Base-by-base conservation (phyloP, 2,113 vertebrate species). In the Brachypodius melanocephalos region DNA sequence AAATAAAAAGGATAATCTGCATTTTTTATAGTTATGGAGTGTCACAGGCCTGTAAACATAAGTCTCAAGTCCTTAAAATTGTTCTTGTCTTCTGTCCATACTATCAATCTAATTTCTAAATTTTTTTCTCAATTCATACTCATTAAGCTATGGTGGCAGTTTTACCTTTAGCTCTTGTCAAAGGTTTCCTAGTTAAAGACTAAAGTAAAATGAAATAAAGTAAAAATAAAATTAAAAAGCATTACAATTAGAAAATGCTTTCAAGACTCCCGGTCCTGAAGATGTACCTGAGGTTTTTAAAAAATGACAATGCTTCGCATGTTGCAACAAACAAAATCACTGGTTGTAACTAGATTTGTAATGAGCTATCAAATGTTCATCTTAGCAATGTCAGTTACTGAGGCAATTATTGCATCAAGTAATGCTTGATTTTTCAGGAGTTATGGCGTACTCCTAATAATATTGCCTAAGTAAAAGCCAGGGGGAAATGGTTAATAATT, bases 11-110 rank as follows among this genome's bases (percentile, higher is more conserved):
- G 88, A 93, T 66, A 89, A 90, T 94, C 57, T 79, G 69, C 49
- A 82, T 12, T 89, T 94, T 93, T 92, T 74, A 61, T 14, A 80
- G 14, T 88, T 25, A 61, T 93, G 73, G 46, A 88, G 43, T 77
- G 85, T 93, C 71, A 86, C 6, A 85, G 24, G 24, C 36, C 13
- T 90, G 93, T 96, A 97, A 96, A 95, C 77, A 90, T 65, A 75
- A 91, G 67, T 76, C 65, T 94, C 88, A 38, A 67, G 59, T 84
- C 26, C 43, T 83, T 79, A 31, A 45, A 38, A 69, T 51, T 90
- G 10, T 75, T 93, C n/a, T 57, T 84, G 32, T 46, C 43, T 95
- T 90, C 67, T 91, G 14, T 61, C 19, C 5, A 1, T 78, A 57
- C 36, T 80, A 54, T 74, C 52, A 90, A 17, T 34, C 42, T 86